A percentile compares a stretch with the other conserved stretches of the same genome.
Conservation (phyloP, 2,797 vertebrate genomes). For the Siniperca undulata region DNA sequence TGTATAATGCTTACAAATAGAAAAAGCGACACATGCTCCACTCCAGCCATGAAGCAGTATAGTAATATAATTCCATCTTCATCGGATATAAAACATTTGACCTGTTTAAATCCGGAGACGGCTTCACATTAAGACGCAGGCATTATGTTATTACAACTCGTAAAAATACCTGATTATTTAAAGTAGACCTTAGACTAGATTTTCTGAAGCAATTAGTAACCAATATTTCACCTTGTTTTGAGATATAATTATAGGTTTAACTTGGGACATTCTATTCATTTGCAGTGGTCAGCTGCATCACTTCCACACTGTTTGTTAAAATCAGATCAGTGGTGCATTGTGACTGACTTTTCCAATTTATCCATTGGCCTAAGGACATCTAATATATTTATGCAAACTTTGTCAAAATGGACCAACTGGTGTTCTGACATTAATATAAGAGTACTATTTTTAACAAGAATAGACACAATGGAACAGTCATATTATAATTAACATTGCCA, state of each 20-base stretch:
- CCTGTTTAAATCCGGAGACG: neutral
- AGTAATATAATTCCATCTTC: conserved; percentile 48
- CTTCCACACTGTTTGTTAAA: neutral
- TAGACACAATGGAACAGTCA: neutral
- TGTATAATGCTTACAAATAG: conserved; percentile 65
- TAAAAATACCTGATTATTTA: neutral
- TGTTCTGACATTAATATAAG: neutral
- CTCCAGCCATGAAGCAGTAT: conserved; percentile 26
- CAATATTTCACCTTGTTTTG: neutral
- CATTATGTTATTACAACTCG: neutral
- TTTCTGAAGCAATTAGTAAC: neutral
- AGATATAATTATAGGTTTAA: neutral
- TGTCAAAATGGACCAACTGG: neutral
- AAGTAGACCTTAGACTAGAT: neutral
- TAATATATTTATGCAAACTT: conserved; percentile 3
- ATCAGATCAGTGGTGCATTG: conserved; percentile 4
- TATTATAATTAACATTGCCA: neutral
- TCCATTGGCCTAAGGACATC: neutral
- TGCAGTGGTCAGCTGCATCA: neutral
- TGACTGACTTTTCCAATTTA: neutral
- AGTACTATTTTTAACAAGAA: neutral
- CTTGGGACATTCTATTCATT: neutral
- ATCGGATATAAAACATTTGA: conserved; percentile 48
- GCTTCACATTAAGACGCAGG: neutral
- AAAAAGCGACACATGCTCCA: conserved; percentile 36